These are phyloP conservation scores for Hippoglossus stenolepis DNA, from an alignment of 2,113 vertebrate genomes.

Conservation along the genomic window DNA sequence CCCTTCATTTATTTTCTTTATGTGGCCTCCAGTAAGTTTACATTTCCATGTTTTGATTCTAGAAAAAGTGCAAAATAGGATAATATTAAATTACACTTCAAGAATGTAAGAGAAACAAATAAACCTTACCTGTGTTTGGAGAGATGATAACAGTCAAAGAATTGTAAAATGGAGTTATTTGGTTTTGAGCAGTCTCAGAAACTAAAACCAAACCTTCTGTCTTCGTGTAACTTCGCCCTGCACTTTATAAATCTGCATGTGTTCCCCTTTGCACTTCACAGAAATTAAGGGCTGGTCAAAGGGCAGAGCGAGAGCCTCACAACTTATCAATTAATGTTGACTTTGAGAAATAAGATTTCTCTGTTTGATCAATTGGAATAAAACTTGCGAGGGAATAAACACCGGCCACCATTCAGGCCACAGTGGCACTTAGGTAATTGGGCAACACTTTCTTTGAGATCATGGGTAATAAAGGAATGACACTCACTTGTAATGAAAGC, in stretches of 20 bases:
- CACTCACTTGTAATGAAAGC: background rate
- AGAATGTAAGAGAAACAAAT: background rate
- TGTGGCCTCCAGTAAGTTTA: too few relatives aligned
- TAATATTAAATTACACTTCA: background rate
- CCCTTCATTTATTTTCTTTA: background rate
- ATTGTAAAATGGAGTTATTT: background rate
- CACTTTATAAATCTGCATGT: background rate
- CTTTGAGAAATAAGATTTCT: too few relatives aligned
- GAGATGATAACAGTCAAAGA: background rate
- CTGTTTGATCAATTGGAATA: too few relatives aligned
- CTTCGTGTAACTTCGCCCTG: background rate
- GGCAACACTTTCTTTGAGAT: background rate
- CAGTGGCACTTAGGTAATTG: too few relatives aligned
- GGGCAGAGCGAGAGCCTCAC: too few relatives aligned
- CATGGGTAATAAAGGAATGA: background rate
- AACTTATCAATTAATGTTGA: too few relatives aligned
- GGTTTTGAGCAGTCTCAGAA: background rate
- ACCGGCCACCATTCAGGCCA: too few relatives aligned
- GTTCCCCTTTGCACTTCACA: too few relatives aligned
- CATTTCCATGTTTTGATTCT: background rate
- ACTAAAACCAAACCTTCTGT: background rate
- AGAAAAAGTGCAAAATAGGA: background rate
- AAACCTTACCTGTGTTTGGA: slow-evolving; percentile 36
- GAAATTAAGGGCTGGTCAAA: too few relatives aligned
- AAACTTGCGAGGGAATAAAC: too few relatives aligned